phyloP scores from a whole-genome alignment of 1,140 invertebrate species.

The Plectus sambesii region DNA sequence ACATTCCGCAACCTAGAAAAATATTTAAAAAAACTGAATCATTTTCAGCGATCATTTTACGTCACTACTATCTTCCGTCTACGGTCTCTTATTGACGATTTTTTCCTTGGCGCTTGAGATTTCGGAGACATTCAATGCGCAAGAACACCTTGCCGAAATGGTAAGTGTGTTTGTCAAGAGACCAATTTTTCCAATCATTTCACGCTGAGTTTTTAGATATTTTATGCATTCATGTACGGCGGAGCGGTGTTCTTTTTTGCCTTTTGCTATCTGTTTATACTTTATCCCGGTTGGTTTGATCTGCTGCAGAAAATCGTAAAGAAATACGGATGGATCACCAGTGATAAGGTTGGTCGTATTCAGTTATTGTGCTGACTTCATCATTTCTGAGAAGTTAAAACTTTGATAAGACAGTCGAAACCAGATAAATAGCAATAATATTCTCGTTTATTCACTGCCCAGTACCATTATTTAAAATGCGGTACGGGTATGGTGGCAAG shows the following conservation, averaged over 20 bases:
- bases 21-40: not conserved
- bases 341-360: no score
- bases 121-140: slow-evolving; percentile 40
- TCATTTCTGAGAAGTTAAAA: no score
- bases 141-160: slow-evolving; percentile 40
- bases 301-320: slow-evolving; percentile 3
- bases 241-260: slow-evolving; percentile 34
- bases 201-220: slow-evolving; percentile 35
- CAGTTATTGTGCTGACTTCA: no score
- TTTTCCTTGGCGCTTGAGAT: slow-evolving; percentile 40
- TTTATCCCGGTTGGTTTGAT: slow-evolving; percentile 36
- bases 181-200: slow-evolving; percentile 8
- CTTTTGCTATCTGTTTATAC: slow-evolving; percentile 41
- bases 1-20: no score
- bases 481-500: no score
- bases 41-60: slow-evolving; percentile 38
- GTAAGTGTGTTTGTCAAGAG: slow-evolving; percentile 17
- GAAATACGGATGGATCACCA: slow-evolving; percentile 14
- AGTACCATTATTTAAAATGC: no score
- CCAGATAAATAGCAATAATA: no score
- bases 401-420: no score
- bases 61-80: slow-evolving; percentile 34
- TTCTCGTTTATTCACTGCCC: no score
- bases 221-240: slow-evolving; percentile 43
- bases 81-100: slow-evolving; percentile 41